Evolutionary conservation across 2,888 invertebrate genomes (phyloP).

Genomic region (Drosophila meridiana): DNA sequence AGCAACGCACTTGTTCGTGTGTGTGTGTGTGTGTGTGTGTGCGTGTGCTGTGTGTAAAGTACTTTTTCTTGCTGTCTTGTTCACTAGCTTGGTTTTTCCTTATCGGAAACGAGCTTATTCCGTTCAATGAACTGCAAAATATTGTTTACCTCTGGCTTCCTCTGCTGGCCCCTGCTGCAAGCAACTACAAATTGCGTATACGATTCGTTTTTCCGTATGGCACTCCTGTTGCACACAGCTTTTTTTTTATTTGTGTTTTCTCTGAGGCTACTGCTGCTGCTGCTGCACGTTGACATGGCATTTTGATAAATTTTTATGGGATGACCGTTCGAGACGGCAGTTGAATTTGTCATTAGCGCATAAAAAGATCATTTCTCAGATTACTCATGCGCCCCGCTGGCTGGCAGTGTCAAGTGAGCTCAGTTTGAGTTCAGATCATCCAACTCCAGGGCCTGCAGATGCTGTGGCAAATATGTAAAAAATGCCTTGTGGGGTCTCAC

Average conservation of each 20-base stretch:
- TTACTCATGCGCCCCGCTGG: conserved; percentile 19
- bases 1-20: neutral
- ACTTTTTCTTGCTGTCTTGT: conserved; percentile 49
- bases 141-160: conserved; percentile 83
- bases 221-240: conserved; percentile 40
- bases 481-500: conserved; percentile 20
- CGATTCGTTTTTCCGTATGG: conserved; percentile 35
- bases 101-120: conserved; percentile 84
- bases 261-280: neutral
- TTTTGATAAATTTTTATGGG: conserved; percentile 55
- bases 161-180: conserved; percentile 14
- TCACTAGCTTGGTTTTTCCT: conserved; percentile 56
- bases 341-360: conserved; percentile 49
- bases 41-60: conserved; percentile 22
- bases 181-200: conserved; percentile 51
- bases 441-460: neutral
- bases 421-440: conserved; percentile 6
- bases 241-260: conserved; percentile 14
- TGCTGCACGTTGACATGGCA: conserved; percentile 30
- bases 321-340: conserved; percentile 14
- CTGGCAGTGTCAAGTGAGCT: conserved; percentile 11
- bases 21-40: conserved; percentile 18
- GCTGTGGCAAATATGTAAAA: conserved; percentile 23
- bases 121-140: conserved; percentile 84
- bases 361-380: conserved; percentile 16